Evolutionary conservation across 2,797 vertebrate genomes (phyloP), one percentile per base, ranked within the genome.

Genomic region (Sebastolobus altivelis): DNA sequence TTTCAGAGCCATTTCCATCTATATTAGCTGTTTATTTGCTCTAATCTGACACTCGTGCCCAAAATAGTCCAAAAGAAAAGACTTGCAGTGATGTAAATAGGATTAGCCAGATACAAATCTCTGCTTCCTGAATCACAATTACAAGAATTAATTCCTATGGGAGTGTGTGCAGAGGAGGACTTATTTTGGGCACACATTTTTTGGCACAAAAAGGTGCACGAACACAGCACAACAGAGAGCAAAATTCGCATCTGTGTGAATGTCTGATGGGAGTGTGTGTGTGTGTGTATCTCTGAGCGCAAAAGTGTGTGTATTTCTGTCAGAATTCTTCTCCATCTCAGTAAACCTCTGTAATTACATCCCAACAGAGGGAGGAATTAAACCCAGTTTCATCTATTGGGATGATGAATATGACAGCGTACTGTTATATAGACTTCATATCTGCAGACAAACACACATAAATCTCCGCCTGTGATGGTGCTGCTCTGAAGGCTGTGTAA

Each of bases 321-420:
- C 87, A 85, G 84, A 88, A 91, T 92, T 91, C 82, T 80, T 91
- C 90, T 90, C 87, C 89, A 92, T 92, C 89, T 92, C 93, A 93
- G 91, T 93, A 95, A 94, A 94, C 91, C 91, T 93, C 90, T 91
- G 87, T 94, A 93, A 95, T 94, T 93, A 94, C 90, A 91, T 91
- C 87, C 92, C 91, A 90, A 92, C 92, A 93, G 91, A 88, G 89
- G 89, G 91, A 91, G 87, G 90, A 92, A 94, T 93, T 93, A 94
- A 93, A 94, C 82, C 87, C 88, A 89, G 90, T 91, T 93, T 89
- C 92, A 93, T 94, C 90, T 92, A 87, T 88, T 87, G 87, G 87
- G 89, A 86, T 94, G 92, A 94, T 91, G 92, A 93, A 94, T 93
- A 91, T 89, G 93, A 93, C 93, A 93, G 84, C 82, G 31, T 66